Base-by-base conservation (phyloP, 2,888 invertebrate species). In the Trachelus troglodyta region DNA sequence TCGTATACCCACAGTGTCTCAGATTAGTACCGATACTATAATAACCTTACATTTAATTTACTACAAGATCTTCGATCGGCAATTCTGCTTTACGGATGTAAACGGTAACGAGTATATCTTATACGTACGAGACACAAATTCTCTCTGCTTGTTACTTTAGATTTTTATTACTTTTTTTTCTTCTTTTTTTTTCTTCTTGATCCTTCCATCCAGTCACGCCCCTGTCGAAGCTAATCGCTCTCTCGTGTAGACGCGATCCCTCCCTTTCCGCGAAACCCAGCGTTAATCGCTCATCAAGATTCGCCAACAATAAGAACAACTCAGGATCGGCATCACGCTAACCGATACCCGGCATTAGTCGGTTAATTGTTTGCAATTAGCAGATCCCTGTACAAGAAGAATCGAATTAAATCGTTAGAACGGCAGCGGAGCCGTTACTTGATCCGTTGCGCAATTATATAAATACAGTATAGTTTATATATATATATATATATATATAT, bases 281-380 rank as follows among this genome's bases (percentile, higher is more conserved):
- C 23, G 56, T 23, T 56, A 23, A 56, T 56, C 56, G 56, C 56
- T 23, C 56, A 9, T 56, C 23, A 56, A 9, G 23, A 56, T 56
- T 56, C 56, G 23, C 56, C 15, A 56, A 56, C 56, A 56, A 56
- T 56, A 56, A 40, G 40, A 40, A 9, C 23, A 56, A 9, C 15
- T 56, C 23, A 23, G 56, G 56, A 56, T 23, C 56, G 56, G 23
- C 56, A 56, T 56, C 87, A 87, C 86, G 87, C 87, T 88, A 87
- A 87, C 86, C 83, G 79, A 80, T 83, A 82, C 81, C 85, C 85
- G 86, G 87, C 86, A 87, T 87, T 87, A 88, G 77, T 80, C 79
- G 81, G 74, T 82, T 87, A 87, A 87, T 87, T 88, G 85, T 83
- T 82, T 78, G 83, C 86, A 86, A 87, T 87, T 88, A 88, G 84